A percentile compares a stretch with the other conserved stretches of the same genome.
These are phyloP conservation scores for Petaurus breviceps DNA, from an alignment of 2,113 vertebrate genomes.

Conservation along the genomic window DNA sequence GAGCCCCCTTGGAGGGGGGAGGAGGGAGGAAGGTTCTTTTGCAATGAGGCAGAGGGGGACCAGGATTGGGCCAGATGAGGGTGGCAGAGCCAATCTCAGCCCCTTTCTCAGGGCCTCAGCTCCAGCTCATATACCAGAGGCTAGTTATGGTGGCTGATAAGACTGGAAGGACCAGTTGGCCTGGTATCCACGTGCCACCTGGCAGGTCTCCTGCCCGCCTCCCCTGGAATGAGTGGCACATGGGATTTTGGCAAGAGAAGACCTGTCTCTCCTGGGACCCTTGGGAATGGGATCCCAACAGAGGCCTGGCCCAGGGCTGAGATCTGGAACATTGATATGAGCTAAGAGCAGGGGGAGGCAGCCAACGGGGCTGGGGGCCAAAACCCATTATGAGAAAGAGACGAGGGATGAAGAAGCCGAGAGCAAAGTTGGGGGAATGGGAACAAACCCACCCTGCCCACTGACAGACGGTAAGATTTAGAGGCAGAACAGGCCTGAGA, in stretches of 20 bases:
- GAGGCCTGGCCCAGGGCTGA: neutral
- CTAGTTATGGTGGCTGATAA: neutral
- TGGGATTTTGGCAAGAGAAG: neutral
- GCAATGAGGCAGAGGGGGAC: neutral
- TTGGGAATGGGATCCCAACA: neutral
- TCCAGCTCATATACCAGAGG: neutral
- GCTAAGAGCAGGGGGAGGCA: neutral
- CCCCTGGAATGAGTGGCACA: neutral
- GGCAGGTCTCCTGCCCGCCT: neutral
- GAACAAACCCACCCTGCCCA: neutral
- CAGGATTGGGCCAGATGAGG: neutral
- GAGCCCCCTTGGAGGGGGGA: neutral
- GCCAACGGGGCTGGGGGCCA: neutral
- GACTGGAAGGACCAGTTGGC: neutral
- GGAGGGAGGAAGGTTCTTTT: neutral
- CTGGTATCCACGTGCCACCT: neutral
- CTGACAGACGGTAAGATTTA: neutral
- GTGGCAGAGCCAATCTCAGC: neutral
- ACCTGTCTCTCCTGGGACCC: neutral
- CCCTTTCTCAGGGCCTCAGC: neutral
- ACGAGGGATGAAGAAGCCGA: neutral
- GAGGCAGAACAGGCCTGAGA: neutral
- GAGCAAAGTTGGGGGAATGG: neutral
- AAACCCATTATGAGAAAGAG: neutral
- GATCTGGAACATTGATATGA: neutral